Evolutionary conservation across 2,113 vertebrate genomes (phyloP), one percentile per base, ranked within the genome.

Genomic region (Illadopsis cleaveri): DNA sequence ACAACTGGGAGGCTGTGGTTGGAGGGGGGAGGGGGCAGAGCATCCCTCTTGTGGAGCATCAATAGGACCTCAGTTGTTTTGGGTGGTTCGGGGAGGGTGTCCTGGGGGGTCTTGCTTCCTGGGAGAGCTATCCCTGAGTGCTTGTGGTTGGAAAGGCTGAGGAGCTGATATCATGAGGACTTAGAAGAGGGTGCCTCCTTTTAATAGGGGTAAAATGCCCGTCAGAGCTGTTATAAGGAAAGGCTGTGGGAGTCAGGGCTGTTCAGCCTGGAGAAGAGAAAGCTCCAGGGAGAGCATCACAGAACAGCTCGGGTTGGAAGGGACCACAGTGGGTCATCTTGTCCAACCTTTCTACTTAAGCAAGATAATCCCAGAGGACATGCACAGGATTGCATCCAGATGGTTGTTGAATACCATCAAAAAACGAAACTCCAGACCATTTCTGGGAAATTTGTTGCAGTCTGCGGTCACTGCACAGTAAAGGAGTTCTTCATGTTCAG

Each of bases 31-130:
- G 24, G 21, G 22, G 11, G 18, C 11, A 45, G 50, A 84, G 64
- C 64, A 42, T 80, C 51, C 16, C 9, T 66, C 9, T 53, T 9
- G 47, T 10, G 2, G 33, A 24, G 50, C 57, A 27, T 33, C 44
- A 1, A 0, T 10, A 5, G 14, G 16, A 4, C 28, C 42, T 1
- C 30, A 3, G 19, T 4, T 15, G 6, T 8, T 56, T 35, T 7
- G 57, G 30, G 51, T 56, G 61, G 44, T 6, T 14, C 21, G 2
- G 23, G 27, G 31, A 11, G 42, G 12, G 37, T 45, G 20, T 28
- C 9, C 6, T 31, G 40, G 20, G 11, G 25, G 6, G 5, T 23
- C 14, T 44, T 4, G 40, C n/a, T 35, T 50, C 11, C 21, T 37
- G 53, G 38, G 2, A 35, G 28, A 71, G 21, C 33, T 12, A 14